Base-by-base conservation (phyloP, 2,888 invertebrate genomes). In the Pristionchus entomophagus region DNA sequence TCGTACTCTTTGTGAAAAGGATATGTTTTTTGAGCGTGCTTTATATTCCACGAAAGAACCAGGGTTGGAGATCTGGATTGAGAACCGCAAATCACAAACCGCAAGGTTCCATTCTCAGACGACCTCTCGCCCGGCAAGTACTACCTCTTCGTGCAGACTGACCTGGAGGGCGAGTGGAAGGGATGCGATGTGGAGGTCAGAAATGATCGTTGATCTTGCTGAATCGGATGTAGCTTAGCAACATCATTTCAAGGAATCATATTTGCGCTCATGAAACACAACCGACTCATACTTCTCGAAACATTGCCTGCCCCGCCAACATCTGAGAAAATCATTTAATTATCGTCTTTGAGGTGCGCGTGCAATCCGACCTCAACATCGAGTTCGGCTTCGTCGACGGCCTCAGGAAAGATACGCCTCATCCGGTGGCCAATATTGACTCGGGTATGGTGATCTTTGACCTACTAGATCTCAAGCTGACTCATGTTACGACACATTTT, bases 291-390 rank as follows among this genome's bases (percentile, higher is more conserved):
- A n/a, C n/a, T n/a, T n/a, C n/a, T n/a, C n/a, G n/a, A n/a, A n/a
- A n/a, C n/a, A n/a, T n/a, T n/a, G n/a, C n/a, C n/a, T n/a, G n/a
- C n/a, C n/a, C n/a, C n/a, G n/a, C n/a, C n/a, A n/a, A n/a, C n/a
- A n/a, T n/a, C n/a, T n/a, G n/a, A n/a, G n/a, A n/a, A n/a, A n/a
- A n/a, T n/a, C n/a, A 22, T 51, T 17, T 78, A 26, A 49, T 49
- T 19, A 80, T 38, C 8, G 26, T 29, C 5, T n/a, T 38, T 0
- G 3, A 84, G 83, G 65, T 84, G 12, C 62, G 65, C 19, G 65
- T 84, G 14, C 83, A 84, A 84, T 84, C 83, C 22, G 83, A 62
- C 14, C 62, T 84, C 65, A 84, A 84, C 65, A n/a, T 65, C 49
- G 83, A 59, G 22, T 84, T 51, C 35, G 83, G 83, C 41, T 65